Evolutionary conservation across 2,113 vertebrate species (phyloP), one percentile per base, ranked within the genome.

Genomic region (Delphinapterus leucas): DNA sequence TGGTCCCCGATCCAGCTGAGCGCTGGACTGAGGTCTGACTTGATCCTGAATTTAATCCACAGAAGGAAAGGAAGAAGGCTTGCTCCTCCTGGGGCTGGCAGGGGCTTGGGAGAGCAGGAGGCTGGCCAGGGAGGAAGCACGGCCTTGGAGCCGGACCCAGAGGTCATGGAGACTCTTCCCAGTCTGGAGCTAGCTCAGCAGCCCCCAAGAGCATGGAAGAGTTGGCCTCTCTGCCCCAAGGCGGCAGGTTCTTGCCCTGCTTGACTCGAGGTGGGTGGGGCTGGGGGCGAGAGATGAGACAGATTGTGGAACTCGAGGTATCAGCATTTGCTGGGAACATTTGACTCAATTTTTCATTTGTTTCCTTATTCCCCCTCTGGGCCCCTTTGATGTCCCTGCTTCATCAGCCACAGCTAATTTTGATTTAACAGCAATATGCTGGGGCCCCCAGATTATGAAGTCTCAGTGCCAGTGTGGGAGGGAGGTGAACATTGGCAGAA

Each of bases 301-400:
- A 55, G 20, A 61, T 26, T 36, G 61, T 20, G 18, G 7, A 13
- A 28, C 70, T 36, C 8, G 17, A 5, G 87, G 0, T 61, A 12
- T 60, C 53, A 38, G 61, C 47, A 11, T 17, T 5, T 20, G 33
- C 4, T 47, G 60, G 58, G 41, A 47, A 91, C 33, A 10, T 25
- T 36, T 55, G 36, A 55, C 36, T 17, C 15, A 1, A 3, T 36
- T 93, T 88, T 76, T 33, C 31, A 4, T 41, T 60, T 36, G 25
- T 33, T 97, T 95, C 70, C 68, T 71, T 79, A 18, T 89, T 86
- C 47, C 61, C 63, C 31, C 80, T 9, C 2, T 0, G 61, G 41
- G 11, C 38, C 20, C 20, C 74, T 93, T 38, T 44, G 70, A 79
- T 94, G 86, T 58, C 53, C 25, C 55, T 80, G 95, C 41, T 93